Evolutionary conservation across 2,888 invertebrate genomes (phyloP), one percentile per base, ranked within the genome.

Genomic region (Netelia melanura): DNA sequence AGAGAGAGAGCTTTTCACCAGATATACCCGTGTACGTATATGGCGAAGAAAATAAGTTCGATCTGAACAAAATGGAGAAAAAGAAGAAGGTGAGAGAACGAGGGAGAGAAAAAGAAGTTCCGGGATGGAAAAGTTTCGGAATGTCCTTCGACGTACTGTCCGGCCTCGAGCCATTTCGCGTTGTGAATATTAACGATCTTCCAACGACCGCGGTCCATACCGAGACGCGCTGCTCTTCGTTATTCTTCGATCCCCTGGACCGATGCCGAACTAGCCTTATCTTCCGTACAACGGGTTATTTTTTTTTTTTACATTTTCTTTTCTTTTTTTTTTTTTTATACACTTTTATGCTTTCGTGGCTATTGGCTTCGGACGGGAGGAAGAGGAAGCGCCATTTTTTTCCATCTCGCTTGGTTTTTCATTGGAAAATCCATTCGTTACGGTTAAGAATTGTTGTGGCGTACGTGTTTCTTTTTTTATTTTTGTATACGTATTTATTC

Each of bases 121-220:
- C 67, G 30, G 83, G 80, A 80, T 85, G 85, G 76, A 77, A 85
- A 85, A 85, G 85, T 85, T 85, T 77, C 56, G 76, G 44, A 83
- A 85, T 80, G 83, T 80, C 81, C 75, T 76, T 74, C 72, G 72
- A 83, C 68, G 85, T 83, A 76, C 82, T 71, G 48, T 72, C 67
- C 83, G 71, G 72, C 85, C 83, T 77, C 72, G 80, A 76, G 85
- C 76, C 68, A 71, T 76, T 74, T 85, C 83, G 79, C 83, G 82
- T 85, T 85, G 83, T 85, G 85, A 85, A 85, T 85, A 85, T 85
- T 85, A 85, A 85, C 82, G 79, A 82, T 80, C 75, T 38, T 43
- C 17, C 48, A 58, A 81, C 75, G 75, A 68, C 74, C 58, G 74
- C 52, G 72, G 81, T 78, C 68, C 82, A 72, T 79, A 71, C 48